A percentile compares a stretch with the other conserved stretches of the same genome.
phyloP scores from a whole-genome alignment of 2,888 invertebrate species.

The Falcaria lacertinaria region DNA sequence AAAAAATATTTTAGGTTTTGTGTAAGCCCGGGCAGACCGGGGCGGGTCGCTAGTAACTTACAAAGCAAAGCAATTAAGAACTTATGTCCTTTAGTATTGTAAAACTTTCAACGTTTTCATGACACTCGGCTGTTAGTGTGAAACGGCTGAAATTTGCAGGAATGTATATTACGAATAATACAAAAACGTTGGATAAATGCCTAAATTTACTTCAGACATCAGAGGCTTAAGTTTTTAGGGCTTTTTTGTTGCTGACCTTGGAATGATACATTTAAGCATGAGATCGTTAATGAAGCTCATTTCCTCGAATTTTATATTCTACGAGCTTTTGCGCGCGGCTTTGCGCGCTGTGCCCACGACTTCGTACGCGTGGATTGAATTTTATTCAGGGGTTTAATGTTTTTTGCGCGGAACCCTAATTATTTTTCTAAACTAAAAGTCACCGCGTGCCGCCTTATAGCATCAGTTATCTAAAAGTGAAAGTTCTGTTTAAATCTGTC shows the following conservation, averaged over 20 bases:
- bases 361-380: too few species aligned
- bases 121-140: background rate
- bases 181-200: background rate
- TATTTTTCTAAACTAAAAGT: too few species aligned
- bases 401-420: too few species aligned
- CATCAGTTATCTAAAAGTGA: too few species aligned
- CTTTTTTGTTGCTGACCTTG: background rate
- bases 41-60: background rate
- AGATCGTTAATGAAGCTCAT: background rate
- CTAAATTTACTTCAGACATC: background rate
- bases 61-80: background rate
- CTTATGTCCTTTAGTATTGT: background rate
- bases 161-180: slow-evolving; percentile 1
- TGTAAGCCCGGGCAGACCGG: too few species aligned
- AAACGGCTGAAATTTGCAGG: background rate
- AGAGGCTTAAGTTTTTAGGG: slow-evolving; percentile 1
- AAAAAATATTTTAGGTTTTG: too few species aligned
- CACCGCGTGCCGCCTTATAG: too few species aligned
- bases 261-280: background rate
- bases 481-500: too few species aligned
- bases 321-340: too few species aligned
- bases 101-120: background rate
- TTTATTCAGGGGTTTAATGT: too few species aligned
- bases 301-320: too few species aligned
- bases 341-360: too few species aligned